A percentile compares a stretch with the other conserved stretches of the same genome.
phyloP scores from a whole-genome alignment of 2,113 vertebrate species.

The Felis chaus region DNA sequence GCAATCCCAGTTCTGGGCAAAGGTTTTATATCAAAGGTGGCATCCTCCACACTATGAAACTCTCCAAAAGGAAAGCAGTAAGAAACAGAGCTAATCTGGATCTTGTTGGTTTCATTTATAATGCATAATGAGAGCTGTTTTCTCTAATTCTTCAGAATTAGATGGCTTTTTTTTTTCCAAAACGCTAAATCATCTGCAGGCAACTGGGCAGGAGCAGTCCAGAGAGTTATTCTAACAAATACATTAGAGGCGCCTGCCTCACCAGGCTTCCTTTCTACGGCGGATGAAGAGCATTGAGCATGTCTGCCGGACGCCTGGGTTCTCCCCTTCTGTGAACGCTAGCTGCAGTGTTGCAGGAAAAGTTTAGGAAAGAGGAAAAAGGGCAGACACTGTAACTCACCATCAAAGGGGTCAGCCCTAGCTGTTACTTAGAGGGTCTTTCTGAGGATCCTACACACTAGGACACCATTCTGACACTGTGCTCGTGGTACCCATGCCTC shows the following conservation, averaged over 20 bases:
- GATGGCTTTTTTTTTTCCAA: neutral
- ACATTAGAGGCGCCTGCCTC: neutral
- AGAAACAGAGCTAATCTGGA: neutral
- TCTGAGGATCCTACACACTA: neutral
- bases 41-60: neutral
- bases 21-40: neutral
- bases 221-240: neutral
- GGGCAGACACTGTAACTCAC: neutral
- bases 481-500: fast-evolving
- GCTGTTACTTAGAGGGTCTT: neutral
- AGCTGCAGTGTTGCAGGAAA: neutral
- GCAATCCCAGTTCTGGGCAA: neutral
- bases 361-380: neutral
- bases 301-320: neutral
- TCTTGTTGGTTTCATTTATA: neutral
- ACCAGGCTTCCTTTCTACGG: neutral
- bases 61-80: neutral
- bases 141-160: neutral
- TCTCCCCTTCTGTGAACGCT: neutral
- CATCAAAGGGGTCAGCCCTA: neutral
- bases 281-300: neutral
- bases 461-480: neutral
- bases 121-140: neutral
- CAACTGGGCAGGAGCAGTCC: neutral
- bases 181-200: neutral